phyloP scores from a whole-genome alignment of 2,113 vertebrate species.

The Python bivittatus region DNA sequence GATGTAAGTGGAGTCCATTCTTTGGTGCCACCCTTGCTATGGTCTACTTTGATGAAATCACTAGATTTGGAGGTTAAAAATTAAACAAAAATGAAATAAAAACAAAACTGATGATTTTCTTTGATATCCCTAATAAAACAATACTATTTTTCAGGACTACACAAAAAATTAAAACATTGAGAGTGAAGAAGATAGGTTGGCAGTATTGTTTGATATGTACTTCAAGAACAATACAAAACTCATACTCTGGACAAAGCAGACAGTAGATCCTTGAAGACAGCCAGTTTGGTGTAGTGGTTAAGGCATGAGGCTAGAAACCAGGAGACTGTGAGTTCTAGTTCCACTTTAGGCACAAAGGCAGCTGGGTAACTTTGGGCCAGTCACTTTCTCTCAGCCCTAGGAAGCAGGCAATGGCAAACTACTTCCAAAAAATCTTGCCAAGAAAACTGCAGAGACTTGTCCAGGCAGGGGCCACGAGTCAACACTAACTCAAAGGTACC shows the following conservation, averaged over 20 bases:
- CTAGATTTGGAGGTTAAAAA: background rate
- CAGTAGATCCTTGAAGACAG: background rate
- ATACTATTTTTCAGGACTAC: background rate
- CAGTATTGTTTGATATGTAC: conserved; percentile 22
- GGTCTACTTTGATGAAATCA: background rate
- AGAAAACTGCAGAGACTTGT: background rate
- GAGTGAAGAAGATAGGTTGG: conserved; percentile 17
- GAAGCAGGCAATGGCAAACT: background rate
- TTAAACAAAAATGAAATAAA: no score
- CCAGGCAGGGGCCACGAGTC: background rate
- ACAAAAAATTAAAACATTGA: conserved; percentile 35
- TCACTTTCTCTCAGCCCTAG: background rate
- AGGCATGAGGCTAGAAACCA: no score
- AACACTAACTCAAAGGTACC: background rate
- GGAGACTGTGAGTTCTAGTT: no score
- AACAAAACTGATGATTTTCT: background rate
- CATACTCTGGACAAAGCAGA: background rate
- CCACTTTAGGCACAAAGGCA: no score
- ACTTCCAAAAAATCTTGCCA: background rate
- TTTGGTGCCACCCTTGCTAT: background rate
- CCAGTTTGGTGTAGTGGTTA: background rate
- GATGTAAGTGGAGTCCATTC: background rate
- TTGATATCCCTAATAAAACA: background rate
- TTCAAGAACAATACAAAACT: conserved; percentile 51
- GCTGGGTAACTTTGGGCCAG: no score